These are phyloP conservation scores for Lutjanus argentimaculatus DNA, from an alignment of 2,797 vertebrate genomes.

Conservation along the genomic window DNA sequence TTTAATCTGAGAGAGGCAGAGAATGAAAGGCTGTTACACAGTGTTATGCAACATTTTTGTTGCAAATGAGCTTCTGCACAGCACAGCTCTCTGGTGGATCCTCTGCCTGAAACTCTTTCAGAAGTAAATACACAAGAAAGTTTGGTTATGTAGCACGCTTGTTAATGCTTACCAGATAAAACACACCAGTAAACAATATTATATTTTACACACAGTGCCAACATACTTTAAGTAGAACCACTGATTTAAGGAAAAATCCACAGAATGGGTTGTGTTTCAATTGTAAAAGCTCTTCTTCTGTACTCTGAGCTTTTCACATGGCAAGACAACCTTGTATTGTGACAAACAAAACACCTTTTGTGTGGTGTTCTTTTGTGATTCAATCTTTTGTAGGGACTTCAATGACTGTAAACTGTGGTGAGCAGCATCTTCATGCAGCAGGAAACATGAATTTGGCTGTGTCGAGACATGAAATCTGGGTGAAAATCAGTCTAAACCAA, in stretches of 20 bases:
- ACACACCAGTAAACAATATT: neutral
- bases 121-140: constrained; percentile 2
- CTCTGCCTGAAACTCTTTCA: constrained; percentile 8
- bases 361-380: constrained; percentile 43
- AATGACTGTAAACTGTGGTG: constrained; percentile 42
- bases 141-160: neutral
- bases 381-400: constrained; percentile 34
- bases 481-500: constrained; percentile 5
- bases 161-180: neutral
- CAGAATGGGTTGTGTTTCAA: constrained; percentile 18
- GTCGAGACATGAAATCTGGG: constrained; percentile 7
- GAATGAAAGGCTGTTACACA: constrained; percentile 29
- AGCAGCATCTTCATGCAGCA: constrained; percentile 16
- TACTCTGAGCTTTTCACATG: constrained; percentile 10
- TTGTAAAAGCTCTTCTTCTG: constrained; percentile 12
- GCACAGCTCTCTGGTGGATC: constrained; percentile 2
- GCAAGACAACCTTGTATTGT: neutral
- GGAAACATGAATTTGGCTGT: constrained; percentile 2
- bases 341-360: constrained; percentile 46
- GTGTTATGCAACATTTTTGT: constrained; percentile 23
- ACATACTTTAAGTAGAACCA: neutral
- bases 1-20: constrained; percentile 90
- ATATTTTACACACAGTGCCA: neutral
- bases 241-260: neutral
- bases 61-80: constrained; percentile 28